Conservation (phyloP, 2,888 invertebrate species). For the Molorchus minor region DNA sequence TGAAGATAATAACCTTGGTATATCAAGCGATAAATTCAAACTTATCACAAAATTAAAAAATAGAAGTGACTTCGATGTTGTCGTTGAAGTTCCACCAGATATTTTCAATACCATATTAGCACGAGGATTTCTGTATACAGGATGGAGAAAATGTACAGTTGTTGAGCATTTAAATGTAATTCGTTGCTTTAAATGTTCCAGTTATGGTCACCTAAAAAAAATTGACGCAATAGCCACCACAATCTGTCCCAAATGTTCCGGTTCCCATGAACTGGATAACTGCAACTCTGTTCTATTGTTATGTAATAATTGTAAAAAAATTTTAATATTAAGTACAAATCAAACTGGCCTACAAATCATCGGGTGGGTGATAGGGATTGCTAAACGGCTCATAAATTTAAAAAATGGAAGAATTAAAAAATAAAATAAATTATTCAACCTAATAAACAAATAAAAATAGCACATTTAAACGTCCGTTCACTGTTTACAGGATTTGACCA, state of each 20-base stretch:
- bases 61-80: neutral
- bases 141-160: no score
- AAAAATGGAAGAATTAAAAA: neutral
- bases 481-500: neutral
- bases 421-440: neutral
- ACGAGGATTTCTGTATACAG: no score
- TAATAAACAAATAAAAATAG: neutral
- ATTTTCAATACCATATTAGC: no score
- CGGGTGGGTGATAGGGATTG: neutral
- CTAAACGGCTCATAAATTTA: no score
- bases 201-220: no score
- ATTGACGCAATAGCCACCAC: neutral
- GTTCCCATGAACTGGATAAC: neutral
- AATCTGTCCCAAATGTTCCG: conserved; percentile 10
- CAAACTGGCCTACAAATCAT: neutral
- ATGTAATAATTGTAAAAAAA: conserved; percentile 9
- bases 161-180: no score
- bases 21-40: neutral
- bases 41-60: neutral
- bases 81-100: no score
- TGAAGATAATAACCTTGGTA: neutral
- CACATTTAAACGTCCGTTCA: neutral
- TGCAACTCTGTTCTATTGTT: neutral
- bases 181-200: no score
- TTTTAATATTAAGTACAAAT: conserved; percentile 5